Percentiles rank a stretch among this genome's conserved stretches.
Conservation (phyloP, 2,113 vertebrate genomes). For the Odocoileus hemionus region DNA sequence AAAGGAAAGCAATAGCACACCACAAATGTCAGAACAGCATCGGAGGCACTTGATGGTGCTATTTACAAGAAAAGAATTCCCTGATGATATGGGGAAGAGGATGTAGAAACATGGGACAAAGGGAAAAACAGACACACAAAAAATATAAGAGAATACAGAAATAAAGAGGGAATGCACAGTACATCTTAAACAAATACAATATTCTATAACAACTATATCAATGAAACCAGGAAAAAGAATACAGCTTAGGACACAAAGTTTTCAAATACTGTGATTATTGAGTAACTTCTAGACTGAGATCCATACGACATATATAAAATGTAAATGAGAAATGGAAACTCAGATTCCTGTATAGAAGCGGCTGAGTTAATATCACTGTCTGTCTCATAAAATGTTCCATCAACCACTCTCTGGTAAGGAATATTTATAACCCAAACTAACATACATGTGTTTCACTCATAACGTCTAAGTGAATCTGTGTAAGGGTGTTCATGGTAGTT, state of each 20-base stretch:
- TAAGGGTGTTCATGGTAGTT: not conserved
- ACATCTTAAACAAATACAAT: not conserved
- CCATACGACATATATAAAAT: not conserved
- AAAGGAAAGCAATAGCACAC: not conserved
- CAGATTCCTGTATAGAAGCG: not conserved
- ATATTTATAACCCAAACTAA: not conserved
- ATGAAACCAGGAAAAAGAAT: not conserved
- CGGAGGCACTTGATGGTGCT: rapidly evolving
- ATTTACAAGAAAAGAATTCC: not conserved
- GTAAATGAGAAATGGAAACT: not conserved
- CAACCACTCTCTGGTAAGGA: not conserved
- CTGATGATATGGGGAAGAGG: not conserved
- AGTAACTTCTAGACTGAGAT: not conserved
- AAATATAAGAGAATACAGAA: not conserved
- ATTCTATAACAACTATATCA: not conserved
- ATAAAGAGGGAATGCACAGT: not conserved
- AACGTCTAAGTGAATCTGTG: not conserved
- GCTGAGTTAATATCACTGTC: not conserved
- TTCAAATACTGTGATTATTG: not conserved
- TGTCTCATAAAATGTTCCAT: not conserved
- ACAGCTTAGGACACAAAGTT: not conserved
- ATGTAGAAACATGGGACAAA: not conserved
- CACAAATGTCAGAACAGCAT: not conserved
- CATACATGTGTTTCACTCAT: not conserved
- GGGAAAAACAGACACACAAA: not conserved